Conservation (phyloP, 2,113 vertebrate genomes). For the Catharus bicknelli region DNA sequence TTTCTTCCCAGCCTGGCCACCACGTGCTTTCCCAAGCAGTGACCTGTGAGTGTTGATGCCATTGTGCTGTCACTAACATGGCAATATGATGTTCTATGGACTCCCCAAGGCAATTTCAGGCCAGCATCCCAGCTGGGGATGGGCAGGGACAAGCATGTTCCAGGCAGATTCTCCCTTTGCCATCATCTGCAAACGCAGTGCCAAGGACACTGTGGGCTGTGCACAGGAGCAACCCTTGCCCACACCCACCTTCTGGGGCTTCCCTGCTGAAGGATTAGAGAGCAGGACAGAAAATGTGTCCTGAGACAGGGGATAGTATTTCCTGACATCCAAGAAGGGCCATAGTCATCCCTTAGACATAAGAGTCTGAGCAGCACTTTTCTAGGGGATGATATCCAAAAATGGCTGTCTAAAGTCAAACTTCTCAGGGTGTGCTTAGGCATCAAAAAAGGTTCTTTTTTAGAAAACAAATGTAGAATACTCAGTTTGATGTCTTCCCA, state of each 20-base stretch:
- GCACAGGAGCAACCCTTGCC: not conserved
- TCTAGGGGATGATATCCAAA: not conserved
- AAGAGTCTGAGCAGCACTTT: not conserved
- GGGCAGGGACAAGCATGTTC: not conserved
- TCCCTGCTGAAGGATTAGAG: not conserved
- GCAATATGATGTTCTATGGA: accelerated
- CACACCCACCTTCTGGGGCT: not conserved
- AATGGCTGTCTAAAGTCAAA: not conserved
- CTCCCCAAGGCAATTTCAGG: not conserved
- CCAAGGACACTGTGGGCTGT: too few species aligned
- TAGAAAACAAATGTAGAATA: not conserved
- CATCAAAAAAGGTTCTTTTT: not conserved
- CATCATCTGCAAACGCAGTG: not conserved
- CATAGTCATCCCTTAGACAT: accelerated
- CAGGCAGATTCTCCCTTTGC: not conserved
- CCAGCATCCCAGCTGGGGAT: not conserved
- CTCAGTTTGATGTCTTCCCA: not conserved
- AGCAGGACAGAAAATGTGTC: accelerated
- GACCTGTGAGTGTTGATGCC: not conserved
- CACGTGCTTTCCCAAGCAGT: accelerated
- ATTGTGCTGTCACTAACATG: not conserved
- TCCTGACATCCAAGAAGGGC: not conserved
- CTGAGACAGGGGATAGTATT: not conserved
- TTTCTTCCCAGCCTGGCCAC: not conserved
- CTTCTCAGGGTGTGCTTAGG: not conserved